Evolutionary conservation across 2,888 invertebrate species (phyloP), one percentile per base, ranked within the genome.

Genomic region (Ethmia dodecea): DNA sequence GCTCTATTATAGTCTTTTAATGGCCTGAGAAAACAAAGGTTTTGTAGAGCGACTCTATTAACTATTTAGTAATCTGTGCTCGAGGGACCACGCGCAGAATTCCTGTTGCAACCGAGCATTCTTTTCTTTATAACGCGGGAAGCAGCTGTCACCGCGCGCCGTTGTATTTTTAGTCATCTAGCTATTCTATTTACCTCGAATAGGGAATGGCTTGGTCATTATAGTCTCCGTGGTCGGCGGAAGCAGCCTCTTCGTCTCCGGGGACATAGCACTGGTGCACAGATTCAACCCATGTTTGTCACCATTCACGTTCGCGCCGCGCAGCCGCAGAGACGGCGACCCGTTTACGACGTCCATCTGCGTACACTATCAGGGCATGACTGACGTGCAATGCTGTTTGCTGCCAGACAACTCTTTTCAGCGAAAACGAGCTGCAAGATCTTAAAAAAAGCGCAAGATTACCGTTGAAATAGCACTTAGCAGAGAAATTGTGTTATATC

Each of bases 201-300:
- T 92, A 16, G 95, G 95, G 78, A 95, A 95, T 40, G 95, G 95
- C 86, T 95, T 95, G 27, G 95, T 95, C 89, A 94, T 93, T 33
- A 95, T 93, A 28, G 95, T 95, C 67, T 94, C 94, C 40, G 93
- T 91, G 6, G 93, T 93, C 32, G 94, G 94, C 40, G 94, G 93
- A 62, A 92, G 70, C 45, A 92, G 86, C 60, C 90, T 81, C 64
- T 89, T 89, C 5, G 89, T 90, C 66, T 90, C 89, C 38, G 89
- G 87, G 11, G 92, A 92, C 92, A 92, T 92, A 5, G 87, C 89
- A 79, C 91, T 91, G n/a, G 92, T 90, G 60, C 92, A 90, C 60
- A 86, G 70, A 56, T 88, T 78, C 54, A 89, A 84, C 56, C 89
- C 89, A 59, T 88, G 83, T 58, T 81, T 78, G 40, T 76, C 79